phyloP scores from a whole-genome alignment of 2,797 vertebrate genomes.

The Glossophaga mutica region DNA sequence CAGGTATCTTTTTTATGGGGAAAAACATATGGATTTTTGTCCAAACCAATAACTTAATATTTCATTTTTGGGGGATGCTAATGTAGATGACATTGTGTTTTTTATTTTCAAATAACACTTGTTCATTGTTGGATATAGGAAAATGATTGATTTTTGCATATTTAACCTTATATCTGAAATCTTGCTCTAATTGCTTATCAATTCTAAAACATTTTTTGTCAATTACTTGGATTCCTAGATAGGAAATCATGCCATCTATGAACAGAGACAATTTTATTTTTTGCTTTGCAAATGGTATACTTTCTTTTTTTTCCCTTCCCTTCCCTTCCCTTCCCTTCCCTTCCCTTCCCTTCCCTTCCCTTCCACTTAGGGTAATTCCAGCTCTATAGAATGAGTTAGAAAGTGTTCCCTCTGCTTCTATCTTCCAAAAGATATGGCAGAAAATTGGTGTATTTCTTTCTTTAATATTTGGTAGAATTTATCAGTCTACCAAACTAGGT shows the following conservation, averaged over 20 bases:
- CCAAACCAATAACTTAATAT: too few species aligned
- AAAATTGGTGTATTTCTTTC: background rate
- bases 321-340: background rate
- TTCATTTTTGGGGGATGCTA: too few species aligned
- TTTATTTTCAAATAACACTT: too few species aligned
- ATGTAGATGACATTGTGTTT: too few species aligned
- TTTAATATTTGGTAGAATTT: background rate
- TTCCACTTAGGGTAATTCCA: background rate
- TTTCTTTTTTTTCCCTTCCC: background rate
- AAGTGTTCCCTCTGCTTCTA: background rate
- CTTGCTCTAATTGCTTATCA: background rate
- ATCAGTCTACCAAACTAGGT: background rate
- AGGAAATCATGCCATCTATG: background rate
- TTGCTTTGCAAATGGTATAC: background rate
- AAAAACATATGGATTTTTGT: too few species aligned
- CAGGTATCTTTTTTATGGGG: too few species aligned
- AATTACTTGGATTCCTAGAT: background rate
- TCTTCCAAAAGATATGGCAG: background rate
- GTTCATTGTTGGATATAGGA: too few species aligned
- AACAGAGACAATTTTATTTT: background rate
- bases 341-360: background rate
- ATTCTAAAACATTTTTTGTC: background rate
- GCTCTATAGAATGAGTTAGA: background rate
- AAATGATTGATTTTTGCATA: background rate
- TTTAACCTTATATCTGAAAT: background rate